Conservation (phyloP, 1,140 invertebrate species). For the Nilaparvata lugens region DNA sequence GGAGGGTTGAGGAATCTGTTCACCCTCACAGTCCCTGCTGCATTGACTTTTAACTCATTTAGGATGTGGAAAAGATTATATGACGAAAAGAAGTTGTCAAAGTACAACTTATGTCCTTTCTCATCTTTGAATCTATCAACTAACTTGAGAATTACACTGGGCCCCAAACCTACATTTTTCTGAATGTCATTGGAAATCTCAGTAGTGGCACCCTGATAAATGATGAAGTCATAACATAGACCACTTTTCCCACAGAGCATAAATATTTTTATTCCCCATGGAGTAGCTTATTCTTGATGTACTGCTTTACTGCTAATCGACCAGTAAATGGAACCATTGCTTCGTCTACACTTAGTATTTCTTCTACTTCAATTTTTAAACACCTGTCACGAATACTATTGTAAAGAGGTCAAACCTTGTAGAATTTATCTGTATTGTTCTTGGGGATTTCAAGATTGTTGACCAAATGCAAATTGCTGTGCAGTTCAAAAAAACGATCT, state of each 20-base stretch:
- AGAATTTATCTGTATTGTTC: background rate
- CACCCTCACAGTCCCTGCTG: background rate
- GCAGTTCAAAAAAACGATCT: too few species aligned
- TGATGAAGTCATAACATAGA: background rate
- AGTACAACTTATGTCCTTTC: background rate
- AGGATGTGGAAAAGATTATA: slow-evolving; percentile 1
- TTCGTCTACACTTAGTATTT: slow-evolving; percentile 4
- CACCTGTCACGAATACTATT: background rate
- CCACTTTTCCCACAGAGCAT: slow-evolving; percentile 16
- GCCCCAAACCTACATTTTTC: background rate
- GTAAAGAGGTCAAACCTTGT: background rate
- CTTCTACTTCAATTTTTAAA: background rate
- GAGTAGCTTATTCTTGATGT: slow-evolving; percentile 12
- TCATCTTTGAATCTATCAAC: background rate
- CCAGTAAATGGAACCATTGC: slow-evolving; percentile 15
- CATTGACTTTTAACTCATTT: background rate
- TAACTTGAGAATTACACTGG: background rate
- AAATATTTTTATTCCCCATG: slow-evolving; percentile 17
- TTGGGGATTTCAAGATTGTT: background rate
- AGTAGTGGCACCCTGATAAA: slow-evolving; percentile 6
- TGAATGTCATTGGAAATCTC: background rate
- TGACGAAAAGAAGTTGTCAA: slow-evolving; percentile 2
- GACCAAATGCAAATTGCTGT: background rate
- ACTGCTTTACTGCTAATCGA: slow-evolving; percentile 7
- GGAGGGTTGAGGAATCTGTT: background rate